A percentile compares a stretch with the other conserved stretches of the same genome.
These are phyloP conservation scores for Lampropteryx suffumata DNA, from an alignment of 2,888 invertebrate species.

Conservation along the genomic window DNA sequence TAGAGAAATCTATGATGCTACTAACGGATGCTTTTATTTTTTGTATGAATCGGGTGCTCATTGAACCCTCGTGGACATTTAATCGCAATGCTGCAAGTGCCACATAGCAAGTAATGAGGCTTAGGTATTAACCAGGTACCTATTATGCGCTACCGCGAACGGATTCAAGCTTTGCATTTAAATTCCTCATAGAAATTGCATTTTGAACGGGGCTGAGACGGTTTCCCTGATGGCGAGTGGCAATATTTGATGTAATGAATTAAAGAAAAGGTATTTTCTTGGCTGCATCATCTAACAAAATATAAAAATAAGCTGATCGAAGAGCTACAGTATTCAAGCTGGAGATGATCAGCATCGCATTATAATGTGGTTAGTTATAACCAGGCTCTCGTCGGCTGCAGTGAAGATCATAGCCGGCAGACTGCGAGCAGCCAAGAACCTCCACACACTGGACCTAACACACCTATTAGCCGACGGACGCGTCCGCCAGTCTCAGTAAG, in stretches of 20 bases:
- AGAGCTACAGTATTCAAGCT: no score
- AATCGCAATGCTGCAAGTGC: background rate
- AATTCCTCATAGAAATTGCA: conserved; percentile 16
- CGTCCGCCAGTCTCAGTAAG: conserved; percentile 38
- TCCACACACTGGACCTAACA: conserved; percentile 50
- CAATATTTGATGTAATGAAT: no score
- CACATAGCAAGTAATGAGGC: conserved; percentile 5
- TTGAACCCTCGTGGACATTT: no score
- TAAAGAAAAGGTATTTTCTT: background rate
- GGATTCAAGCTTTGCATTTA: conserved; percentile 16
- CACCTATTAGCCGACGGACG: conserved; percentile 47
- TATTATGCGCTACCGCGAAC: conserved; percentile 3
- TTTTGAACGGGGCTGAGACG: conserved; percentile 4
- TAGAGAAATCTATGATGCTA: no score
- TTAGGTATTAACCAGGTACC: background rate
- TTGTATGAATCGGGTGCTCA: no score
- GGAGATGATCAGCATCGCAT: no score
- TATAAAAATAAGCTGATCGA: no score
- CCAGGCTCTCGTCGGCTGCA: conserved; percentile 29
- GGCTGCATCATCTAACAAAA: background rate
- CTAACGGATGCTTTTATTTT: no score
- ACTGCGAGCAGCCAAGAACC: conserved; percentile 36
- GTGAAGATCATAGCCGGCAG: conserved; percentile 35
- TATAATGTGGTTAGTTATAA: no score
- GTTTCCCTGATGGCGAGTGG: background rate